Base-by-base conservation (phyloP, 2,113 vertebrate species). In the Nothobranchius kuhntae region DNA sequence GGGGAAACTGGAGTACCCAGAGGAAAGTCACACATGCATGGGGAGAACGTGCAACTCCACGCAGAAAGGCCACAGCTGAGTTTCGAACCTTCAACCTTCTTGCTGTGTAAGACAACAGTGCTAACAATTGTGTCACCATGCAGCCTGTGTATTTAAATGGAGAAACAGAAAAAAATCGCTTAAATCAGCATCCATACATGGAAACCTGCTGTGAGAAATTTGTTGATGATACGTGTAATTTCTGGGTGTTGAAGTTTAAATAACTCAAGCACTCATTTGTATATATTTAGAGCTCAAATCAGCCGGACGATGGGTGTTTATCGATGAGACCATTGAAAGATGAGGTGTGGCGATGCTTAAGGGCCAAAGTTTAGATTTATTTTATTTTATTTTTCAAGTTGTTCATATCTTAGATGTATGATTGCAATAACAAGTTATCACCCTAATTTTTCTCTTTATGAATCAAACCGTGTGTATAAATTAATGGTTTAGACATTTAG, bases 191-290 rank as follows among this genome's bases (percentile, higher is more conserved):
- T 40, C 54, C 9, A 35, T n/a, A 61, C 4, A 7, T 30, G 55
- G 62, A 1, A 9, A 15, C 52, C 30, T 12, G 36, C 14, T 61
- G 57, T 60, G 65, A 63, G 30, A 15, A 9, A 61, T 50, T 64
- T 62, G 47, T 36, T 54, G 64, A 77, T 58, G 55, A 10, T 9
- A 40, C 21, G 48, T 30, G 2, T 57, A 2, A 75, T 78, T 68
- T 72, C 51, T 64, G 44, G 54, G 35, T 62, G 48, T 13, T 14
- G 42, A 53, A 53, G 44, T 68, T 74, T 3, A 74, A 1, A 56
- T 54, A 59, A 46, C 42, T 70, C 15, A 26, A 24, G 46, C n/a
- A 13, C n/a, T 15, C n/a, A 24, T 67, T 54, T 46, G 44, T 68
- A 14, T 45, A 40, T 7, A 21, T 30, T 54, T 44, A 1, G 42